phyloP scores from a whole-genome alignment of 1,140 invertebrate genomes.

The Holcopasites calliopsidis region DNA sequence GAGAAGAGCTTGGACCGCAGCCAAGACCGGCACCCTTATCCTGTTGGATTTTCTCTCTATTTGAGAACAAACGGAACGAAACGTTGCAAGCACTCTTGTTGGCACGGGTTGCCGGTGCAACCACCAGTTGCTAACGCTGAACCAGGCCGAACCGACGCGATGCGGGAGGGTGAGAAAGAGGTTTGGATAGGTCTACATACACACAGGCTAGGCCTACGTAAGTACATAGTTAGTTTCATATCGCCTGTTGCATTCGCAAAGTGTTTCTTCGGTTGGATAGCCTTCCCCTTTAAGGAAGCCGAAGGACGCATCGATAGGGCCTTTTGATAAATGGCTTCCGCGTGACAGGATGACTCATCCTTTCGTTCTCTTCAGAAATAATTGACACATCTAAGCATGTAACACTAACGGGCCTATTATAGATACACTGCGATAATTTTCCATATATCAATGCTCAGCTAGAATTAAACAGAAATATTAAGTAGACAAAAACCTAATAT shows the following conservation, averaged over 20 bases:
- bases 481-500: no score
- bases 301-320: slow-evolving; percentile 22
- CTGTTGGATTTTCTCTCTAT: slow-evolving; percentile 78
- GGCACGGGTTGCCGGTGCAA: slow-evolving; percentile 73
- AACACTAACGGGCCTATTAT: neutral
- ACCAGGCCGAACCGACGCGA: slow-evolving; percentile 53
- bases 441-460: no score
- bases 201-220: slow-evolving; percentile 74
- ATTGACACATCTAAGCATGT: neutral
- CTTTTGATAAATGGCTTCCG: slow-evolving; percentile 70
- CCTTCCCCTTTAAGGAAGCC: slow-evolving; percentile 41
- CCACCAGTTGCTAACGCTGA: slow-evolving; percentile 77
- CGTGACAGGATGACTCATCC: slow-evolving; percentile 67
- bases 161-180: slow-evolving; percentile 45
- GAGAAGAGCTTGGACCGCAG: slow-evolving; percentile 71
- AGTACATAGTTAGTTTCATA: slow-evolving; percentile 75
- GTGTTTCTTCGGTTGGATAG: slow-evolving; percentile 66
- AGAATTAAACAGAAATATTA: no score
- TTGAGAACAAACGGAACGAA: slow-evolving; percentile 78
- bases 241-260: slow-evolving; percentile 77
- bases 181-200: slow-evolving; percentile 46
- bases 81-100: slow-evolving; percentile 75
- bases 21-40: slow-evolving; percentile 75
- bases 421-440: no score
- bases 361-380: slow-evolving; percentile 43